Evolutionary conservation across 2,888 invertebrate species (phyloP).

Genomic region (Maniola hyperantus): DNA sequence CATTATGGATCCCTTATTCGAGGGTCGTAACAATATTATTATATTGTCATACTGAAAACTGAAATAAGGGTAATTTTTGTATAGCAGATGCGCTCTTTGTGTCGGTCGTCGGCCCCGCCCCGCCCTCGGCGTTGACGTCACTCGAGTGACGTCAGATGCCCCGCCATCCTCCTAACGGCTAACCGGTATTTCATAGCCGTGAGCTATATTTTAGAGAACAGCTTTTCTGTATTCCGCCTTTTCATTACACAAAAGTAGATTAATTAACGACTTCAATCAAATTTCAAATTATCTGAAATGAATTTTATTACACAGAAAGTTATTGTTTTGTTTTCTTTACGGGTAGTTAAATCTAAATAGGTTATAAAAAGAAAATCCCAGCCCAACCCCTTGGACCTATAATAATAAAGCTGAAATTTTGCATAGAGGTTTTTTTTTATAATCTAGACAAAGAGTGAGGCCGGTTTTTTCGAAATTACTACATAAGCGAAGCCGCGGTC

Average conservation of each 20-base stretch:
- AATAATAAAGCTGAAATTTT: too few relatives aligned
- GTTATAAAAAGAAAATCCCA: too few relatives aligned
- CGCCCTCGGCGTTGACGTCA: constrained; percentile 71
- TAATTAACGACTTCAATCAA: constrained; percentile 9
- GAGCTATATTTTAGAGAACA: constrained; percentile 33
- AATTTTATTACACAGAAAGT: background rate
- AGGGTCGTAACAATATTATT: background rate
- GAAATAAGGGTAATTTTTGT: constrained; percentile 9
- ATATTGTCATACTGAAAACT: background rate
- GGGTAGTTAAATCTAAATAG: too few relatives aligned
- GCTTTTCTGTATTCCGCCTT: constrained; percentile 26
- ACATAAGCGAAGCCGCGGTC: too few relatives aligned
- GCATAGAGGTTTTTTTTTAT: too few relatives aligned
- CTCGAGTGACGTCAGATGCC: constrained; percentile 68
- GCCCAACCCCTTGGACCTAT: too few relatives aligned
- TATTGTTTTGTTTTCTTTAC: too few relatives aligned
- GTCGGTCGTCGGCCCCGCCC: constrained; percentile 42
- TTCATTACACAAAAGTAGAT: constrained; percentile 23
- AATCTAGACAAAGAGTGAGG: too few relatives aligned
- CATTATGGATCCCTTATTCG: too few relatives aligned
- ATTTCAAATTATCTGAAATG: background rate
- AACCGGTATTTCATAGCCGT: constrained; percentile 49
- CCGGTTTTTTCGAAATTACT: too few relatives aligned
- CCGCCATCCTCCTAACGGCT: constrained; percentile 52
- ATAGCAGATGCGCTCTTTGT: constrained; percentile 26